phyloP scores from a whole-genome alignment of 2,888 invertebrate genomes.

The Cerceris rybyensis region DNA sequence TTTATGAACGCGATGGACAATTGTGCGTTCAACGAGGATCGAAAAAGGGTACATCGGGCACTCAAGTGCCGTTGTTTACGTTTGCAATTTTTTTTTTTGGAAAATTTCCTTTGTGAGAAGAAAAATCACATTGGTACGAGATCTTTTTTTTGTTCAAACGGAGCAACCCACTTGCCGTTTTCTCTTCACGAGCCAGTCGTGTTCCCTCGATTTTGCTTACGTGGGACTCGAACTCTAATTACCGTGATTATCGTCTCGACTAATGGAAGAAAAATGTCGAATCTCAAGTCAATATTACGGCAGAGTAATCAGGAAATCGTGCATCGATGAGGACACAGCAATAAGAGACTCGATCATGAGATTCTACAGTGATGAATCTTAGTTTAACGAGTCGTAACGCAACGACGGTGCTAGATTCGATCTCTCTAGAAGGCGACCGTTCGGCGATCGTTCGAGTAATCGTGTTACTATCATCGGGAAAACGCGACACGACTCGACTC shows the following conservation, averaged over 20 bases:
- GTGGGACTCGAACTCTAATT: too few species aligned
- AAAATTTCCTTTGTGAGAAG: not conserved
- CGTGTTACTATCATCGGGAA: not conserved
- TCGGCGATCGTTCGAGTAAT: not conserved
- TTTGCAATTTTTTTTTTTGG: slow-evolving; percentile 25
- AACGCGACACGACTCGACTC: not conserved
- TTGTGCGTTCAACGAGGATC: slow-evolving; percentile 53
- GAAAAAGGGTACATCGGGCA: slow-evolving; percentile 43
- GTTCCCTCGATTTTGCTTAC: too few species aligned
- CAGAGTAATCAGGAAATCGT: not conserved
- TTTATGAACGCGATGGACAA: not conserved
- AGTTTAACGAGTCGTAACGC: slow-evolving; percentile 8
- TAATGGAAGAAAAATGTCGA: too few species aligned
- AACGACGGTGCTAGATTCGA: not conserved
- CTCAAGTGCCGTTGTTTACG: slow-evolving; percentile 14
- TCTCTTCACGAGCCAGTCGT: too few species aligned
- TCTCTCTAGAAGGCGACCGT: not conserved
- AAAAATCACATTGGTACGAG: not conserved
- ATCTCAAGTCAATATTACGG: not conserved
- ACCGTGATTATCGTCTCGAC: too few species aligned
- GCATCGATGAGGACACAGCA: not conserved
- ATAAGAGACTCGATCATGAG: not conserved
- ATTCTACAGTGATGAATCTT: not conserved
- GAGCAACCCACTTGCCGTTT: too few species aligned
- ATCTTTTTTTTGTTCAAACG: not conserved